Conservation (phyloP, 1,140 invertebrate species). For the Cotesia glomerata region DNA sequence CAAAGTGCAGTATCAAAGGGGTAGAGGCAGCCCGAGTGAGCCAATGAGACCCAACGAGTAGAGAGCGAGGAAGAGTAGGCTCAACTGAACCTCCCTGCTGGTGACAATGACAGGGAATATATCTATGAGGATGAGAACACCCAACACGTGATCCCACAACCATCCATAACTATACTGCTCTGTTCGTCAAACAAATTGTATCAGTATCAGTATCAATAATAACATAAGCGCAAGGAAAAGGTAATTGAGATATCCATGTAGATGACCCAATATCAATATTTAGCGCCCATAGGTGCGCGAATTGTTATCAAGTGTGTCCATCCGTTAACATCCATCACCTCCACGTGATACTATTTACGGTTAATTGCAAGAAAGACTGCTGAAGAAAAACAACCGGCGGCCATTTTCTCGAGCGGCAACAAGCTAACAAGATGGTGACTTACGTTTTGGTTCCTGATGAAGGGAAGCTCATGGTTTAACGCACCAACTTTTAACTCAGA, state of each 20-base stretch:
- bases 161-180: neutral
- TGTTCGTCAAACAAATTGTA: neutral
- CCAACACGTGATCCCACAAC: too few relatives aligned
- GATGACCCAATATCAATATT: neutral
- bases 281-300: neutral
- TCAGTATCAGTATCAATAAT: too few relatives aligned
- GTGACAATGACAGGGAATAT: too few relatives aligned
- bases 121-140: neutral
- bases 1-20: neutral
- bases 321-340: neutral
- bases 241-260: too few relatives aligned
- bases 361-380: neutral
- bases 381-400: neutral
- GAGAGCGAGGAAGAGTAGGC: constrained; percentile 10
- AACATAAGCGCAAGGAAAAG: neutral
- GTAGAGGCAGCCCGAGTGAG: neutral
- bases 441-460: too few relatives aligned
- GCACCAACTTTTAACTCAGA: too few relatives aligned
- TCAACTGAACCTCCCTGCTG: neutral
- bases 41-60: neutral
- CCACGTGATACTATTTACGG: neutral
- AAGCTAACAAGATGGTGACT: too few relatives aligned
- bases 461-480: too few relatives aligned
- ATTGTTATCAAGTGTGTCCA: neutral
- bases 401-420: neutral